Evolutionary conservation across 2,888 invertebrate genomes (phyloP).

Genomic region (Masnerella sp.): DNA sequence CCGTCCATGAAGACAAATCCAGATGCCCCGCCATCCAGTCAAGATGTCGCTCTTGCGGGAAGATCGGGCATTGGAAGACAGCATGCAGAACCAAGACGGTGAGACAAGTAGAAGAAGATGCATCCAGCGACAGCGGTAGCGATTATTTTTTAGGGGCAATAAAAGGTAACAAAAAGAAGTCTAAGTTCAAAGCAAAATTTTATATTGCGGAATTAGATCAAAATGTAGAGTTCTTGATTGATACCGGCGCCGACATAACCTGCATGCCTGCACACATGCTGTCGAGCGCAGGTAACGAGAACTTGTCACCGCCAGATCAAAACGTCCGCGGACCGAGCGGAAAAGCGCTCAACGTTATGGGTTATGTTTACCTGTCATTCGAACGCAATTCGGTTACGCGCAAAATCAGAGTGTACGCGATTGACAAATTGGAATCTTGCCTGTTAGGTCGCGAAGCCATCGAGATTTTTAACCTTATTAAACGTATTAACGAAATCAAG

Average conservation of each 20-base stretch:
- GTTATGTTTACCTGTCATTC: constrained; percentile 23
- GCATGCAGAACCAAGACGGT: constrained; percentile 41
- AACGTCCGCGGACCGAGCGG: constrained; percentile 44
- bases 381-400: constrained; percentile 2
- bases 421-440: constrained; percentile 37
- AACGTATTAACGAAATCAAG: constrained; percentile 8
- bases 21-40: constrained; percentile 58
- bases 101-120: constrained; percentile 8
- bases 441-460: constrained; percentile 56
- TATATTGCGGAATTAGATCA: constrained; percentile 3
- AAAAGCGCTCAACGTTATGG: constrained; percentile 31
- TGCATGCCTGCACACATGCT: constrained; percentile 27
- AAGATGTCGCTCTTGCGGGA: constrained; percentile 55
- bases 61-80: constrained; percentile 61
- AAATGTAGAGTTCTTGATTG: constrained; percentile 28
- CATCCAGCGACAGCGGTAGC: neutral
- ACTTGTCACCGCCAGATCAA: constrained; percentile 26
- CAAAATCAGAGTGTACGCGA: constrained; percentile 25
- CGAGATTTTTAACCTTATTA: constrained; percentile 31
- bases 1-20: constrained; percentile 7
- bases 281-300: neutral
- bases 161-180: neutral
- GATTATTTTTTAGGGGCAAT: constrained; percentile 9
- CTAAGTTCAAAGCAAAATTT: neutral
- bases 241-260: constrained; percentile 52